Base-by-base conservation (phyloP, 2,888 invertebrate genomes). In the Diabrotica balteata region DNA sequence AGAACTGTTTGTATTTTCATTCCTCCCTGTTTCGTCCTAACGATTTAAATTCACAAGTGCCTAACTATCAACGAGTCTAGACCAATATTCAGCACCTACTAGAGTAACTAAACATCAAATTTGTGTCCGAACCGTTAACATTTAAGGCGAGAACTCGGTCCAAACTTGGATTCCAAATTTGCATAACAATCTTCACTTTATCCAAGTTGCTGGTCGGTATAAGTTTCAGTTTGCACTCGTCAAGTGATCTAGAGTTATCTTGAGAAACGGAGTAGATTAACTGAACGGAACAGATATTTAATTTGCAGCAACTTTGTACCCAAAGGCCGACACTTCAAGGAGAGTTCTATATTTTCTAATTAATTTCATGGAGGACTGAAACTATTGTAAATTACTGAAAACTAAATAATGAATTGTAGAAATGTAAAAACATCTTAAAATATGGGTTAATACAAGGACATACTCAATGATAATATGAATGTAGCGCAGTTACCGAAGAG, bases 181-280 rank as follows among this genome's bases (percentile, higher is more conserved):
- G 58, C 64, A 64, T 64, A 64, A 64, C 64, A 64, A 64, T 64
- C 64, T 64, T 58, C 58, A 59, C 64, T 64, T 58, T 52, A 64
- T 58, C 22, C 58, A 46, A 64, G 58, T 52, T 63, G 52, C 51
- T 59, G 32, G 44, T 17, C 44, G 42, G 17, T 59, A 45, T 64
- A 46, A 64, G 64, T 64, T 64, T 45, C 58, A 64, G 59, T 64
- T 64, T 64, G 50, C 58, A 58, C 63, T 63, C 45, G 44, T 50
- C 50, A 47, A 62, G 62, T 49, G 59, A 49, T 47, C 47, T 59
- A 43, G 43, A 55, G 44, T 55, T 55, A 55, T 53, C 42, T 32
- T 10, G 53, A 53, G 53, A 53, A 32, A 53, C 32, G 10, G 32
- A 8, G 42, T 53, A 22, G 49, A 49, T 32, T 32, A 32, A 32